phyloP scores from a whole-genome alignment of 2,797 vertebrate genomes.

The Microtus californicus region DNA sequence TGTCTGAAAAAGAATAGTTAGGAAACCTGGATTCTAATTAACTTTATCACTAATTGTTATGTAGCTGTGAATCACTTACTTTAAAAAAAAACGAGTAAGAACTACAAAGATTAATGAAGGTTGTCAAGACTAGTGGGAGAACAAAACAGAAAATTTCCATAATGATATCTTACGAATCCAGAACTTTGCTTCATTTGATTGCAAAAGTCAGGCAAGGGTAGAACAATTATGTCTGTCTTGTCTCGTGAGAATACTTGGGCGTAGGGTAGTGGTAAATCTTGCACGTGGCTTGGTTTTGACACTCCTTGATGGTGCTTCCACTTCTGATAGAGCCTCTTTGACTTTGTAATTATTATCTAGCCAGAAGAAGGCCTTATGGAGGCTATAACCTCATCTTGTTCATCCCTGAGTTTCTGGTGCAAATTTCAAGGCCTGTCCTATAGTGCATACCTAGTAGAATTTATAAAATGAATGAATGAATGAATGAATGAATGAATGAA shows the following conservation, averaged over 20 bases:
- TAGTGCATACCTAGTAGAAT: not conserved
- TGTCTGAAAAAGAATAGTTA: slow-evolving; percentile 59
- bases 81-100: slow-evolving; percentile 19
- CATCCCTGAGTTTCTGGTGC: not conserved
- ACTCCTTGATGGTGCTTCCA: not conserved
- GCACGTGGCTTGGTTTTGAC: not conserved
- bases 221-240: slow-evolving; percentile 13
- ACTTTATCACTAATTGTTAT: slow-evolving; percentile 73
- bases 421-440: not conserved
- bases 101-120: slow-evolving; percentile 72
- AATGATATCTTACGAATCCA: slow-evolving; percentile 25
- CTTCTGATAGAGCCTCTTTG: not conserved
- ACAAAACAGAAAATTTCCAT: slow-evolving; percentile 65
- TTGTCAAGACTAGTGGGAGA: slow-evolving; percentile 61
- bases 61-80: slow-evolving; percentile 62
- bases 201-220: not conserved
- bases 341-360: not conserved
- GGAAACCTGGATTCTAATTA: slow-evolving; percentile 71
- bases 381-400: not conserved
- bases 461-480: not conserved
- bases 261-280: not conserved
- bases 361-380: not conserved
- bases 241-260: not conserved
- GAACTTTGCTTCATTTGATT: slow-evolving; percentile 28
- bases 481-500: not conserved